Evolutionary conservation across 2,888 invertebrate species (phyloP).

Genomic region (Pegoplata infirma): DNA sequence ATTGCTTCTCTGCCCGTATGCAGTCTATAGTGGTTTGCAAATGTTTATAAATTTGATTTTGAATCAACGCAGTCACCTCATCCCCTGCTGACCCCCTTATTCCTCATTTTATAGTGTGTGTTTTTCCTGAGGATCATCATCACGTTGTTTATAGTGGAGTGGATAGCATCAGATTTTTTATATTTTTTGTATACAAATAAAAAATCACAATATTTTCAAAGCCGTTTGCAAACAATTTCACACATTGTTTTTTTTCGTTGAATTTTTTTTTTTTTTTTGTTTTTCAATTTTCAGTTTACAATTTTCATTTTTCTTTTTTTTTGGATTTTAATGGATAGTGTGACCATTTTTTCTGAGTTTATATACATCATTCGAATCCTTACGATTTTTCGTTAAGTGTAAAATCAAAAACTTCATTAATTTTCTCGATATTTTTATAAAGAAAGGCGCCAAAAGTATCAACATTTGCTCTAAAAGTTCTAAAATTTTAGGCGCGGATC

Average conservation of each 20-base stretch:
- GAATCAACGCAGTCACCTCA: constrained; percentile 7
- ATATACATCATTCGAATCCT: no score
- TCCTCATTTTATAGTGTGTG: not conserved
- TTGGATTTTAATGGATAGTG: no score
- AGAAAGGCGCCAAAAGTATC: no score
- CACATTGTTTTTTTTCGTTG: constrained; percentile 32
- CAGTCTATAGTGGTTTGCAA: constrained; percentile 62
- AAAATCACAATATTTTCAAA: constrained; percentile 31
- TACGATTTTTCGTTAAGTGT: no score
- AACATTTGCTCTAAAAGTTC: no score
- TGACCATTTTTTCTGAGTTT: no score
- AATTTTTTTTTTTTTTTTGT: constrained; percentile 1
- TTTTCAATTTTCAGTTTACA: no score
- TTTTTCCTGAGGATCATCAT: constrained; percentile 23
- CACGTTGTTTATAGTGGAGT: not conserved
- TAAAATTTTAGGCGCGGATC: no score
- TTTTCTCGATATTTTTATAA: no score
- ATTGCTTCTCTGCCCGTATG: constrained; percentile 33
- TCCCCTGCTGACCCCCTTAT: not conserved
- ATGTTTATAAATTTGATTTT: constrained; percentile 50
- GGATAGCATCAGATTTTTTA: not conserved
- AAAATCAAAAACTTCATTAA: no score
- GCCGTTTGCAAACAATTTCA: constrained; percentile 41
- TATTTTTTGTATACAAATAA: not conserved
- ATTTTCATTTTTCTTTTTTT: no score